phyloP scores from a whole-genome alignment of 64 coral and sea anemone species.

The Acropora tenuis region DNA sequence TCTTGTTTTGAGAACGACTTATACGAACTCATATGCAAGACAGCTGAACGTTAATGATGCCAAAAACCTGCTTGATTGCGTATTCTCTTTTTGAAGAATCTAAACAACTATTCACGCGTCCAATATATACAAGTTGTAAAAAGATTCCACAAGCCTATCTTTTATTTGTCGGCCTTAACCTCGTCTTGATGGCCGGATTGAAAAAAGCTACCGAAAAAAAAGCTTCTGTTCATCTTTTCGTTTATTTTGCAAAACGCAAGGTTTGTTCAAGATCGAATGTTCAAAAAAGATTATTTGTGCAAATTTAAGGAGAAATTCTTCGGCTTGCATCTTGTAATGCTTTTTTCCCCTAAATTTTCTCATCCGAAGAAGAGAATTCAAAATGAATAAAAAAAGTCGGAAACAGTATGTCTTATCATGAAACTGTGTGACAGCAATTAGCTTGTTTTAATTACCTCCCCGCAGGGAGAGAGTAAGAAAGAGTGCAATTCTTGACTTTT shows the following conservation, averaged over 20 bases:
- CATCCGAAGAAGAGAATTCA: not conserved
- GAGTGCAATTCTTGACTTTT: not conserved
- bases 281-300: not conserved
- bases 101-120: not conserved
- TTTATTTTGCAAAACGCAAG: not conserved
- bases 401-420: not conserved
- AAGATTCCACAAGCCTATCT: not conserved
- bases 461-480: not conserved
- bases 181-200: not conserved
- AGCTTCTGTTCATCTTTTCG: not conserved
- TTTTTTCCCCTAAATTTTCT: not conserved
- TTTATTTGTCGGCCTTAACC: not conserved
- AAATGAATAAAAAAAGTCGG: not conserved
- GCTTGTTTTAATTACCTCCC: slow-evolving; percentile 32
- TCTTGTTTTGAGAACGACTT: not conserved
- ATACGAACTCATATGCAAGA: not conserved
- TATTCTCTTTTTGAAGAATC: not conserved
- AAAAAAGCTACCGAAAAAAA: not conserved
- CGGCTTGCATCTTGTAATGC: not conserved
- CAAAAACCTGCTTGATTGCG: not conserved
- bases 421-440: slow-evolving; percentile 13
- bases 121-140: not conserved
- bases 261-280: not conserved
- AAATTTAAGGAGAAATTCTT: not conserved
- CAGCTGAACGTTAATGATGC: not conserved